phyloP scores from a whole-genome alignment of 35 echinoderm and acorn worm genomes.

The Heliocidaris erythrogramma region DNA sequence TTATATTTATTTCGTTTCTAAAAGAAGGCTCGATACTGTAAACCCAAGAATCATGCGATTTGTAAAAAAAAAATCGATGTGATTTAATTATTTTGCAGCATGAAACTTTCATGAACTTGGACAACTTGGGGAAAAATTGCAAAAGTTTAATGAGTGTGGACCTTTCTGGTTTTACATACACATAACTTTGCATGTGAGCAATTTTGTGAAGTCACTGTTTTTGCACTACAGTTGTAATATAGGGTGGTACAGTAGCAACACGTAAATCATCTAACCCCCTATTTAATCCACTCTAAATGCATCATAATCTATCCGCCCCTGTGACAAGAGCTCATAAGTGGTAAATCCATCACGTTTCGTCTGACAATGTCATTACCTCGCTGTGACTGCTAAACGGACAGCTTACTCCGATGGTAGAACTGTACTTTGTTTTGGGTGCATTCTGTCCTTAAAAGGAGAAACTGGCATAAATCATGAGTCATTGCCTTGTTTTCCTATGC shows the following conservation, averaged over 20 bases:
- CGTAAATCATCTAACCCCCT: background rate
- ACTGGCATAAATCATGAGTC: background rate
- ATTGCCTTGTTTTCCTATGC: background rate
- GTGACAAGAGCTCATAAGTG: background rate
- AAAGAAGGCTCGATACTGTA: too few species aligned
- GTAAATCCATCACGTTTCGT: background rate
- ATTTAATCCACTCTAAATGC: background rate
- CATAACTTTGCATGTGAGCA: background rate
- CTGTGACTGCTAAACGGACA: background rate
- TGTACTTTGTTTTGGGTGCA: background rate
- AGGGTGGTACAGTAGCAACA: background rate
- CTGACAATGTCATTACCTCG: background rate
- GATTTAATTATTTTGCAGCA: too few species aligned
- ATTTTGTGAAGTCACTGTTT: background rate
- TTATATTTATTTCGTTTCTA: too few species aligned
- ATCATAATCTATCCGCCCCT: conserved; percentile 1
- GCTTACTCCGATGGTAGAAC: background rate
- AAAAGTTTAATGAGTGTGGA: too few species aligned
- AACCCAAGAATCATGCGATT: too few species aligned
- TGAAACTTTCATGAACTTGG: too few species aligned
- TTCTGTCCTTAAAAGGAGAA: background rate
- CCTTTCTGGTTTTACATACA: background rate
- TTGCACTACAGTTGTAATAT: background rate
- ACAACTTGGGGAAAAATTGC: too few species aligned
- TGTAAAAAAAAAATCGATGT: too few species aligned